Percentiles rank a stretch among this genome's conserved stretches.
Conservation (phyloP, 2,888 invertebrate genomes). For the Pachymerium ferrugineum region DNA sequence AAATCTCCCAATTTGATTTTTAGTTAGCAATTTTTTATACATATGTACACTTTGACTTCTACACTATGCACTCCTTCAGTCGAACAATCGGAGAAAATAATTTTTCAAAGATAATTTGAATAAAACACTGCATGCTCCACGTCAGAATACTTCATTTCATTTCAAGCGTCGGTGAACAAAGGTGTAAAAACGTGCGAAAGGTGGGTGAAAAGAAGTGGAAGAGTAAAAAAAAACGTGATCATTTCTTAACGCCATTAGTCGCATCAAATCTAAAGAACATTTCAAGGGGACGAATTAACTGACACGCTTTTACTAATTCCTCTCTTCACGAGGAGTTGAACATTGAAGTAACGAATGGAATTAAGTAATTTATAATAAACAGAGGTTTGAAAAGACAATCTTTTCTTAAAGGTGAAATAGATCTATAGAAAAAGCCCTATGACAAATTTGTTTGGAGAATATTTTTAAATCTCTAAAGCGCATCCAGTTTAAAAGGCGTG, state of each 20-base stretch:
- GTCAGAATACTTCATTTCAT: too few relatives aligned
- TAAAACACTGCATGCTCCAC: too few relatives aligned
- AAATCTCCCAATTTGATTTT: too few relatives aligned
- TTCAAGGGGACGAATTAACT: too few relatives aligned
- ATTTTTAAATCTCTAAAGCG: conserved; percentile 19
- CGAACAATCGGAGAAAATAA: too few relatives aligned
- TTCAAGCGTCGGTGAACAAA: too few relatives aligned
- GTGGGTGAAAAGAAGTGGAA: not conserved
- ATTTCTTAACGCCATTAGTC: conserved; percentile 13
- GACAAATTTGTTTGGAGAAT: not conserved
- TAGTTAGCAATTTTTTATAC: too few relatives aligned
- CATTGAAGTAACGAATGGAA: not conserved
- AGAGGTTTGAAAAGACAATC: not conserved
- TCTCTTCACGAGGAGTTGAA: not conserved
- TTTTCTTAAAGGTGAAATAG: not conserved
- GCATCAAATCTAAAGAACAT: not conserved
- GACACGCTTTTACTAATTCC: not conserved
- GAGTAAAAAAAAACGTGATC: not conserved
- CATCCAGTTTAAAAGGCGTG: conserved; percentile 22
- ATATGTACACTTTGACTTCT: too few relatives aligned
- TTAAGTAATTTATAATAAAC: conserved; percentile 1
- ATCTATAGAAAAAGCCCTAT: not conserved
- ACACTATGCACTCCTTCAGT: too few relatives aligned
- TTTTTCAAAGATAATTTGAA: too few relatives aligned
- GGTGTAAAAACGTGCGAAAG: not conserved